phyloP scores from a whole-genome alignment of 2,113 vertebrate species.

The Perca fluviatilis region DNA sequence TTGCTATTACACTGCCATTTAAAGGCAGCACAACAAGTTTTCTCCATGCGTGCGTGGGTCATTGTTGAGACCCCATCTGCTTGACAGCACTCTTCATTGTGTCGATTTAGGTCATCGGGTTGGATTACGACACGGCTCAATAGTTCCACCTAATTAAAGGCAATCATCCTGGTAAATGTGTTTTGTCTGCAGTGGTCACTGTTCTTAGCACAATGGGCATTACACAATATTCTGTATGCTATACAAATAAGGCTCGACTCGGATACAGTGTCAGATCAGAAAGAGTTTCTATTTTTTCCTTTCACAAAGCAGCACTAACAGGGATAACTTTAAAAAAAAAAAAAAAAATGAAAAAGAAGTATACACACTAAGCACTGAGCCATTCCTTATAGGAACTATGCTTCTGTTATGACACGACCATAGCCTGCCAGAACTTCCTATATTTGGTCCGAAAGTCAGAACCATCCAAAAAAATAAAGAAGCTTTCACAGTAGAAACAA shows the following conservation, averaged over 20 bases:
- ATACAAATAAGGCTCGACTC: not conserved
- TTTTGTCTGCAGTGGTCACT: not conserved
- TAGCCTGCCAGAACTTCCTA: too few relatives aligned
- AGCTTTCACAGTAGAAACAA: too few relatives aligned
- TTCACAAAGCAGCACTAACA: not conserved
- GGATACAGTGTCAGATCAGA: not conserved
- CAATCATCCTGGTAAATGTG: slow-evolving; percentile 10
- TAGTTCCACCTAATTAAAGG: slow-evolving; percentile 35
- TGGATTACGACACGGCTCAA: slow-evolving; percentile 31
- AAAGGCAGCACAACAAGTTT: slow-evolving; percentile 41
- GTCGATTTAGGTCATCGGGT: slow-evolving; percentile 43
- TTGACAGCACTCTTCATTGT: slow-evolving; percentile 1
- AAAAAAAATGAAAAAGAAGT: not conserved
- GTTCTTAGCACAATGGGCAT: not conserved
- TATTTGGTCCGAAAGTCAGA: too few relatives aligned
- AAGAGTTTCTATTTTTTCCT: not conserved
- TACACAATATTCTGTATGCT: not conserved
- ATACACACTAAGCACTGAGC: too few relatives aligned
- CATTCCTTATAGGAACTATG: too few relatives aligned
- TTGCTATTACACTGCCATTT: slow-evolving; percentile 45
- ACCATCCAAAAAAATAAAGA: too few relatives aligned
- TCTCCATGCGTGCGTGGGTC: not conserved
- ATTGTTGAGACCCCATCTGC: slow-evolving; percentile 22
- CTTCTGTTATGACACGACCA: too few relatives aligned
- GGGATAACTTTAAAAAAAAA: not conserved